Evolutionary conservation across 2,797 vertebrate species (phyloP), one percentile per base, ranked within the genome.

Genomic region (Passerculus sandwichensis): DNA sequence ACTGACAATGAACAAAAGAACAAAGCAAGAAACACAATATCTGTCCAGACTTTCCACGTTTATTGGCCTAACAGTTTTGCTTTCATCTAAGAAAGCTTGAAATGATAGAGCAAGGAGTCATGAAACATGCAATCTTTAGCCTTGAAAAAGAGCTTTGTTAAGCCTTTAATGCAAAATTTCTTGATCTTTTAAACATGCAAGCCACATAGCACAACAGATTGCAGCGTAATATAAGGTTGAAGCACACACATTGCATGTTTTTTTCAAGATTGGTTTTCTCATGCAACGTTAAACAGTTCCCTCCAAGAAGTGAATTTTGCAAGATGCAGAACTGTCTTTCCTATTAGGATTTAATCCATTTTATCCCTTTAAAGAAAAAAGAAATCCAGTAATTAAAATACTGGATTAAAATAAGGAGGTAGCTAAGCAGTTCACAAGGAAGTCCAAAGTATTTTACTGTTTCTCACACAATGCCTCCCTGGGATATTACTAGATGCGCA

Each of bases 1-100:
- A 59, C 53, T 92, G 75, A 81, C 89, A 91, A 85, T 61, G 90
- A 92, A 85, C 45, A 94, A 89, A 96, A 92, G 89, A 96, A 96
- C 82, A 94, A 92, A 94, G 77, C 26, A 70, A 93, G 95, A 89
- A 93, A 89, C 44, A 85, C 54, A 91, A 18, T 83, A 90, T 82
- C 67, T 60, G 48, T 85, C 66, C 59, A 78, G 79, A 26, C 65
- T 91, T 83, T 78, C 53, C 34, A 69, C 4, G 0, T 93, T 95
- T 94, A 85, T 92, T 93, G 64, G 57, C 32, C 80, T 87, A 88
- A 69, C 40, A 83, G 67, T n/a, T 91, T 92, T 73, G 69, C 36
- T 92, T 93, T 87, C 44, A 54, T 72, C 59, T 69, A 80, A 57
- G 72, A 76, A 93, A 89, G 18, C 27, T 78, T 44, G 21, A 92